Evolutionary conservation across 1,140 invertebrate genomes (phyloP).

Genomic region (Venturia canescens): DNA sequence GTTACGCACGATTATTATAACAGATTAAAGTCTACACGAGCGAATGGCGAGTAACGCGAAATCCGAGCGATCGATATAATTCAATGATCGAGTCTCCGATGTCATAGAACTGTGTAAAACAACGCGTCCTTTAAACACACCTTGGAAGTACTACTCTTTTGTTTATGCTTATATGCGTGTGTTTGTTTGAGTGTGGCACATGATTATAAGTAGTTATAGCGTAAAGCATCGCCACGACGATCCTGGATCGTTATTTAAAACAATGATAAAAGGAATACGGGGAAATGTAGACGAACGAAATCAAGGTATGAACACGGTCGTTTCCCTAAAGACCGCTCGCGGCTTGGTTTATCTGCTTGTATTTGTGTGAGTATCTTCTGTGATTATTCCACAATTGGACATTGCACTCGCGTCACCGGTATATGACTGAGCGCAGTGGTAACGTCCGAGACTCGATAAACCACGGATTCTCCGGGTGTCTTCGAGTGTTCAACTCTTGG

Average conservation of each 20-base stretch:
- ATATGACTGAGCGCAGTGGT: background rate
- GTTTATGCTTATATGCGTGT: background rate
- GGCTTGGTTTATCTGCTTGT: background rate
- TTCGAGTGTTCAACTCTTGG: slow-evolving; percentile 69
- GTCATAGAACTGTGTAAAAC: background rate
- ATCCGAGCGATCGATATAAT: background rate
- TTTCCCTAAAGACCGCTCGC: background rate
- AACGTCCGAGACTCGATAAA: slow-evolving; percentile 29
- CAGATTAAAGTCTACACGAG: slow-evolving; percentile 10
- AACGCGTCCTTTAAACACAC: background rate
- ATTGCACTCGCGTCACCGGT: slow-evolving; percentile 3
- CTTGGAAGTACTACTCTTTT: slow-evolving; percentile 26
- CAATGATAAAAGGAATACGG: background rate
- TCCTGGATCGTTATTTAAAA: background rate
- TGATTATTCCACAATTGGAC: background rate
- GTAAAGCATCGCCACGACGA: slow-evolving; percentile 22
- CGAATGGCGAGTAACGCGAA: background rate
- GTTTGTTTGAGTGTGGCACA: slow-evolving; percentile 8
- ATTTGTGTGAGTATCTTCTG: background rate
- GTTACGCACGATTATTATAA: slow-evolving; percentile 15
- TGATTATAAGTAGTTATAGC: slow-evolving; percentile 22
- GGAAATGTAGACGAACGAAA: background rate
- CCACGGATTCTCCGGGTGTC: background rate
- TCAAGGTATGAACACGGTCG: slow-evolving; percentile 8
- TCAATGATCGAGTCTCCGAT: background rate